A percentile compares a stretch with the other conserved stretches of the same genome.
Evolutionary conservation across 2,797 vertebrate species (phyloP).

Genomic region (Mormyrus hasselquistii): DNA sequence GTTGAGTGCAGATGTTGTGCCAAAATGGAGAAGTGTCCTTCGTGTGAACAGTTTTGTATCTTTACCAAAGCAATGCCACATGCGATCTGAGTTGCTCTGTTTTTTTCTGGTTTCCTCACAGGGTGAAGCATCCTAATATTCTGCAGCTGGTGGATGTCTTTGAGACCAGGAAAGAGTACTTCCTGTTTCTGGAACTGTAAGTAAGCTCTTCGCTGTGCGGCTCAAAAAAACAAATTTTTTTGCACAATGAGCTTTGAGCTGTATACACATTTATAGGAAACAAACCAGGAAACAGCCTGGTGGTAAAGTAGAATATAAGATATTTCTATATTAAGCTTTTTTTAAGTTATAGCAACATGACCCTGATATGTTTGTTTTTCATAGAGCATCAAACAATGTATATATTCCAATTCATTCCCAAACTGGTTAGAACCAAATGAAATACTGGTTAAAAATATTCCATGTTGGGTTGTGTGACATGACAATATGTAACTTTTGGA

Average conservation of each 20-base stretch:
- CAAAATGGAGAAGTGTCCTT: neutral
- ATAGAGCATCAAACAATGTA: neutral
- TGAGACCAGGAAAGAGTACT: conserved; percentile 95
- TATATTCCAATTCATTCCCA: neutral
- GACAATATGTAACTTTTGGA: neutral
- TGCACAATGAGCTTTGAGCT: neutral
- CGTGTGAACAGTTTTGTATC: neutral
- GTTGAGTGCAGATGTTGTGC: neutral
- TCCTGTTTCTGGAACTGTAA: conserved; percentile 96
- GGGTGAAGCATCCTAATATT: conserved; percentile 97
- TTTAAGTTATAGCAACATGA: neutral
- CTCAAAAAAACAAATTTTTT: neutral
- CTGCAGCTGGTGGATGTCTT: conserved; percentile 92
- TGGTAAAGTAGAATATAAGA: neutral
- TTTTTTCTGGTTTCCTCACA: conserved; percentile 42
- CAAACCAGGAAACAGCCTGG: neutral
- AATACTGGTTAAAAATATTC: neutral
- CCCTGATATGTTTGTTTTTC: neutral
- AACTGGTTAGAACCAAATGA: neutral
- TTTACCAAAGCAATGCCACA: neutral
- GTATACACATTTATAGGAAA: neutral
- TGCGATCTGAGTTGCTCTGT: neutral
- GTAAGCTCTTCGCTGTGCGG: conserved; percentile 44
- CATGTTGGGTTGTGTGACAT: neutral
- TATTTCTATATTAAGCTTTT: neutral